Base-by-base conservation (phyloP, 2,888 invertebrate genomes). In the Hololepta plana region DNA sequence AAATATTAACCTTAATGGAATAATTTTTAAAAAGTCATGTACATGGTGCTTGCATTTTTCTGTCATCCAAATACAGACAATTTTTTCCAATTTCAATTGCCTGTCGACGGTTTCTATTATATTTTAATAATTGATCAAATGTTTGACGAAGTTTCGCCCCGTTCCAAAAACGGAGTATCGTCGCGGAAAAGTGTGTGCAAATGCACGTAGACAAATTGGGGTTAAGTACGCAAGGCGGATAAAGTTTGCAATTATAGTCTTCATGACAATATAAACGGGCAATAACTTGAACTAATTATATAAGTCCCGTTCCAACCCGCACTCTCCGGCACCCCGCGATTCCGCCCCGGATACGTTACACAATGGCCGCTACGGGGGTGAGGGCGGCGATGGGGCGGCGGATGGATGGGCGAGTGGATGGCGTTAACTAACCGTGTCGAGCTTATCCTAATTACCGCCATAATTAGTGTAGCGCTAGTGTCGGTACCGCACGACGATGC, bases 401-500 rank as follows among this genome's bases (percentile, higher is more conserved):
- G 10, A 30, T 27, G 28, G 31, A 30, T 26, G 28, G 29, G 32
- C 35, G 32, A 34, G n/a, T n/a, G n/a, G n/a, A n/a, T n/a, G 32
- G 33, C 35, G 38, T 35, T 38, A 51, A 51, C 50, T 50, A 51
- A 49, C 50, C 51, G 43, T 47, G 42, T 40, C 43, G 36, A 44
- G 52, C 51, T 53, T 53, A 53, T 51, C 47, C 53, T 53, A 52
- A 53, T 53, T 53, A 53, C 49, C 43, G 46, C 43, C 43, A 47
- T 53, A 53, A 53, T 53, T 53, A 53, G 51, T 42, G 44, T 40
- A 43, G 46, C 46, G 45, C 39, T 39, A 38, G 43, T 41, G 40
- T 41, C 43, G 41, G 40, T 38, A 41, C 41, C 42, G 37, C 43
- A 39, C 38, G 33, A 42, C 35, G 45, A 42, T 42, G 44, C 40